phyloP scores from a whole-genome alignment of 1,140 invertebrate species.

The Diachasmimorpha longicaudata region DNA sequence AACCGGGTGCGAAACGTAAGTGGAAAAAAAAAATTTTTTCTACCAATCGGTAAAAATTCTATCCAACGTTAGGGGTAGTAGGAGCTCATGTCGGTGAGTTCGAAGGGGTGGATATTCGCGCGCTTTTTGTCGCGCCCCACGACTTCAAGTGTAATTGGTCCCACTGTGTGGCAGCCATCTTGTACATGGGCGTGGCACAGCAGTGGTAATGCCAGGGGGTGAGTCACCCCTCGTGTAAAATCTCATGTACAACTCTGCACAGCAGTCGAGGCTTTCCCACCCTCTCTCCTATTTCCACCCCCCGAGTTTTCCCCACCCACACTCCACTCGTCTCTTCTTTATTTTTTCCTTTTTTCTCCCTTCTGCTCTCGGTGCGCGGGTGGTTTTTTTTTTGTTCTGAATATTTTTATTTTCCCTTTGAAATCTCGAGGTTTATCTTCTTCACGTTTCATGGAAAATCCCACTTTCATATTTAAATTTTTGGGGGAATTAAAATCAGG shows the following conservation, averaged over 20 bases:
- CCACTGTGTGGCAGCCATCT: constrained; percentile 24
- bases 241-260: constrained; percentile 9
- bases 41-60: constrained; percentile 23
- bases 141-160: constrained; percentile 19
- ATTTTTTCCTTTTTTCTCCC: constrained; percentile 10
- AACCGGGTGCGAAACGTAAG: background rate
- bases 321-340: background rate
- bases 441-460: background rate
- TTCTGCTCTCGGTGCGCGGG: background rate
- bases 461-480: background rate
- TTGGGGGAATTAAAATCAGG: background rate
- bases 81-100: background rate
- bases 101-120: constrained; percentile 24
- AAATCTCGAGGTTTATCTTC: background rate
- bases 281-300: too few species aligned
- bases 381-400: background rate
- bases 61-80: constrained; percentile 7
- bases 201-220: constrained; percentile 15
- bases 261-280: background rate
- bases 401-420: background rate
- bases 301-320: constrained; percentile 10
- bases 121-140: constrained; percentile 23
- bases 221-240: constrained; percentile 22
- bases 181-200: constrained; percentile 22
- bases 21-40: constrained; percentile 10